Percentiles rank a stretch among this genome's conserved stretches.
These are phyloP conservation scores for Chrysolina americana DNA, from an alignment of 2,888 invertebrate species.

Conservation along the genomic window DNA sequence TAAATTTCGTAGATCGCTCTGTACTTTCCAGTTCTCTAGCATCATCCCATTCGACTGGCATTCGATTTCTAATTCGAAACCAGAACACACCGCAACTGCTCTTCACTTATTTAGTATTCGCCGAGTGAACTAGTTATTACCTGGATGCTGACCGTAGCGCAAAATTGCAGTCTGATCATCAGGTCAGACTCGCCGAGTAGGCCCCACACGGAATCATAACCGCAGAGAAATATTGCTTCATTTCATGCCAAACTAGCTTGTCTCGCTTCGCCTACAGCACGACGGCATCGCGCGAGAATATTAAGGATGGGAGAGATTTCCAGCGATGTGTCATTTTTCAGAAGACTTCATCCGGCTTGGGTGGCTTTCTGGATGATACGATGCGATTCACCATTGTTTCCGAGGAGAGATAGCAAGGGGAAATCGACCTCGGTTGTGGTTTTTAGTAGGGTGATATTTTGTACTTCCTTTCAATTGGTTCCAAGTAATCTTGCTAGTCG, in stretches of 20 bases:
- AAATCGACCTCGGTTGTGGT: background rate
- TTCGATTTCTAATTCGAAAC: constrained; percentile 2
- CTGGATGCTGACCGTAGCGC: constrained; percentile 60
- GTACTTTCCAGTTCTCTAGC: constrained; percentile 2
- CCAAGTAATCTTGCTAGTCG: no score
- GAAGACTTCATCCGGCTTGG: background rate
- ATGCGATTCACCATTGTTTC: background rate
- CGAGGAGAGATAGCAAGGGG: background rate
- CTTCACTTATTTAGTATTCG: constrained; percentile 57
- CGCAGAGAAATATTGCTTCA: constrained; percentile 47
- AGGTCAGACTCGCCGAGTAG: constrained; percentile 34
- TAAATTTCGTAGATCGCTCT: background rate
- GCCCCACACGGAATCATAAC: constrained; percentile 47
- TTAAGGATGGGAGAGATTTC: constrained; percentile 14
- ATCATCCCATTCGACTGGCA: background rate
- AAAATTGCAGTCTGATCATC: constrained; percentile 56
- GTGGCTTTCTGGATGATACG: background rate
- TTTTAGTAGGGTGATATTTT: no score
- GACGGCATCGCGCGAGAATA: background rate
- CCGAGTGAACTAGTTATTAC: constrained; percentile 52
- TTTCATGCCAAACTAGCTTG: constrained; percentile 48
- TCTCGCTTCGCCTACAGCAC: constrained; percentile 43
- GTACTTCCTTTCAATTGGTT: no score
- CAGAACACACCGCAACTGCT: constrained; percentile 1
- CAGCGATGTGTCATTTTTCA: constrained; percentile 9